Percentiles rank a stretch among this genome's conserved stretches.
These are phyloP conservation scores for Aspidoscelis tigris DNA, from an alignment of 2,113 vertebrate species.

Conservation along the genomic window DNA sequence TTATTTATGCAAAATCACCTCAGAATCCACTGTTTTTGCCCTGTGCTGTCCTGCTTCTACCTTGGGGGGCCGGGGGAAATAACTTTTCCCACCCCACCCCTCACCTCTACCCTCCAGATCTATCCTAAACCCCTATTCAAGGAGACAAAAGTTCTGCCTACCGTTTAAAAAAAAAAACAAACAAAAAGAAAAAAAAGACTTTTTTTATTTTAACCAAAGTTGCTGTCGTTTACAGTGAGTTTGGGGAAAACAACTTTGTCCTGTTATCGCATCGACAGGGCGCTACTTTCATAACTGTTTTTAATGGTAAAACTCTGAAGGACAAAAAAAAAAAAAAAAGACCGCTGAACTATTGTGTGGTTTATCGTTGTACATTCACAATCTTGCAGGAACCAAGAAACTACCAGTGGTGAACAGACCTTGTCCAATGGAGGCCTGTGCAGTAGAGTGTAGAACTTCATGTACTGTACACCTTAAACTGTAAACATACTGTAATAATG, in stretches of 20 bases:
- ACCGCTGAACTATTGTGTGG: constrained; percentile 91
- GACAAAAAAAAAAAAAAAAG: constrained; percentile 79
- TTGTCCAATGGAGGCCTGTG: constrained; percentile 92
- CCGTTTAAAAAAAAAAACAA: constrained; percentile 47
- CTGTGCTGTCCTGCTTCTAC: constrained; percentile 88
- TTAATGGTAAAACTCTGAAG: constrained; percentile 83
- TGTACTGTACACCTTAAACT: constrained; percentile 96
- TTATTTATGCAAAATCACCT: constrained; percentile 99
- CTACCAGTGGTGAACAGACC: constrained; percentile 88
- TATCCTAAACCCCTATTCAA: constrained; percentile 82
- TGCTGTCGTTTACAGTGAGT: constrained; percentile 99
- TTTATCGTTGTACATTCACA: constrained; percentile 91
- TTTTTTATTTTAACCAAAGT: constrained; percentile 99
- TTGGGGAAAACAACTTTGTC: constrained; percentile 91
- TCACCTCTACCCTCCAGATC: constrained; percentile 68
- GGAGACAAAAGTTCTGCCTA: constrained; percentile 91
- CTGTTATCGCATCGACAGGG: constrained; percentile 82
- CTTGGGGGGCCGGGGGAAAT: constrained; percentile 71
- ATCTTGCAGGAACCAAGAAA: constrained; percentile 87
- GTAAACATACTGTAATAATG: constrained; percentile 97
- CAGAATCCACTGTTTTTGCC: constrained; percentile 94
- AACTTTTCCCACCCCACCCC: constrained; percentile 68
- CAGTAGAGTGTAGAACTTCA: constrained; percentile 97
- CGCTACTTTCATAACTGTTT: constrained; percentile 83
- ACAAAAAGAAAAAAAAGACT: constrained; percentile 56